Evolutionary conservation across 2,113 vertebrate species (phyloP).

Genomic region (Microtus pennsylvanicus): DNA sequence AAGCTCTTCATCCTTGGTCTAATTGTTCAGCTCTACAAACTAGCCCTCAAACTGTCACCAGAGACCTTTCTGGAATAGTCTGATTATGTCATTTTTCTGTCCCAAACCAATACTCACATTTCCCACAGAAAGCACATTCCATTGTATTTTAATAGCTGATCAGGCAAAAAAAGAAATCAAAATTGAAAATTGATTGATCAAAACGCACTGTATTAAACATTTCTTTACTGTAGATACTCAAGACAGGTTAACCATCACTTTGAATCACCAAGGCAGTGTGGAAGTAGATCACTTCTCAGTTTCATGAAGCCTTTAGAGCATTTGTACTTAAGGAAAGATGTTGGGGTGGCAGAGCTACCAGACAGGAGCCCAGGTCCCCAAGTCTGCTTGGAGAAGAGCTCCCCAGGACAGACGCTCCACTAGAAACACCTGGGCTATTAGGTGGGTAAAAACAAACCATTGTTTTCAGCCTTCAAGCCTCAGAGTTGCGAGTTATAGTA

Average conservation of each 20-base stretch:
- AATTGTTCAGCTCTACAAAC: neutral
- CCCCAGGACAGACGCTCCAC: neutral
- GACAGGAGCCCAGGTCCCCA: fast-evolving
- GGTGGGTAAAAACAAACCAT: neutral
- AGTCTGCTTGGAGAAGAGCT: neutral
- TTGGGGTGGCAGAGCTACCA: neutral
- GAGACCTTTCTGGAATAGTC: slow-evolving; percentile 1
- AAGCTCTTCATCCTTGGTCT: neutral
- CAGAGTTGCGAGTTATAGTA: neutral
- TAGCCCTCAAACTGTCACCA: neutral
- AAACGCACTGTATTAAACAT: neutral
- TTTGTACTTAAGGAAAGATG: neutral
- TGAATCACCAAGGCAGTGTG: neutral
- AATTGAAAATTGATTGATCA: neutral
- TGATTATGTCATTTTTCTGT: neutral
- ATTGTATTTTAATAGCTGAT: neutral
- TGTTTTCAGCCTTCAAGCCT: neutral
- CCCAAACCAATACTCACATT: neutral
- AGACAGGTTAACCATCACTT: neutral
- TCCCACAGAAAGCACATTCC: neutral
- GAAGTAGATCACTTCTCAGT: neutral
- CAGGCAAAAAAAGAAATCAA: neutral
- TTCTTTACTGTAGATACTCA: neutral
- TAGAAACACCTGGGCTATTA: neutral
- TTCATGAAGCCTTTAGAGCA: neutral